A percentile compares a stretch with the other conserved stretches of the same genome.
Evolutionary conservation across 2,113 vertebrate species (phyloP).

Genomic region (Tricholaema leucomelas): DNA sequence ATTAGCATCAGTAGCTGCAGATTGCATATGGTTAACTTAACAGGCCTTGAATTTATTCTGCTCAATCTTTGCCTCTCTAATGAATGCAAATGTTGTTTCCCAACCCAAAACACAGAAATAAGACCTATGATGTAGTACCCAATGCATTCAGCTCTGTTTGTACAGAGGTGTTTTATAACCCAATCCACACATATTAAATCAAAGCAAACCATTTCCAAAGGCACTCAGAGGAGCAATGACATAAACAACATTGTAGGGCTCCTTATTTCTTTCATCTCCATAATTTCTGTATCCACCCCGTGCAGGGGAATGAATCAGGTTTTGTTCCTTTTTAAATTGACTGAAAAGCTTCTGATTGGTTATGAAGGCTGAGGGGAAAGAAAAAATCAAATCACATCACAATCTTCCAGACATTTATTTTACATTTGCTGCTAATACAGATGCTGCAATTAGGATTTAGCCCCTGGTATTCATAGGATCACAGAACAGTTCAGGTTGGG

Average conservation of each 20-base stretch:
- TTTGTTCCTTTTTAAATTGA: neutral
- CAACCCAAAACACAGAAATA: conserved; percentile 30
- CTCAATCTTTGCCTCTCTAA: conserved; percentile 53
- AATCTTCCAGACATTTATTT: neutral
- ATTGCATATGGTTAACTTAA: conserved; percentile 24
- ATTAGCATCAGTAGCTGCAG: conserved; percentile 10
- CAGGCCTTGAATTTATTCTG: conserved; percentile 51
- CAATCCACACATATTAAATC: conserved; percentile 43
- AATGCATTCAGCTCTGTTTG: conserved; percentile 33
- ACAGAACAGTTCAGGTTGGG: too few relatives aligned
- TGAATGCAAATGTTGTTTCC: conserved; percentile 63
- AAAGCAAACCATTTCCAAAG: conserved; percentile 48
- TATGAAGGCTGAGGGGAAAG: neutral
- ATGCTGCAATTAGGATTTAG: neutral
- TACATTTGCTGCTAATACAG: neutral
- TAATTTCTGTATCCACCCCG: conserved; percentile 5
- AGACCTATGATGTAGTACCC: conserved; percentile 8
- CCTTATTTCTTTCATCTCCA: conserved; percentile 31
- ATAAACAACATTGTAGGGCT: conserved; percentile 31
- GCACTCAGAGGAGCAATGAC: neutral
- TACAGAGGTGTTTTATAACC: conserved; percentile 41
- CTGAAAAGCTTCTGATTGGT: neutral
- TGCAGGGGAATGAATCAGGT: neutral
- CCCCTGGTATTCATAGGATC: neutral
- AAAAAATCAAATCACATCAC: neutral